These are phyloP conservation scores for Elephantulus edwardii DNA, from an alignment of 2,113 vertebrate species.

Conservation along the genomic window DNA sequence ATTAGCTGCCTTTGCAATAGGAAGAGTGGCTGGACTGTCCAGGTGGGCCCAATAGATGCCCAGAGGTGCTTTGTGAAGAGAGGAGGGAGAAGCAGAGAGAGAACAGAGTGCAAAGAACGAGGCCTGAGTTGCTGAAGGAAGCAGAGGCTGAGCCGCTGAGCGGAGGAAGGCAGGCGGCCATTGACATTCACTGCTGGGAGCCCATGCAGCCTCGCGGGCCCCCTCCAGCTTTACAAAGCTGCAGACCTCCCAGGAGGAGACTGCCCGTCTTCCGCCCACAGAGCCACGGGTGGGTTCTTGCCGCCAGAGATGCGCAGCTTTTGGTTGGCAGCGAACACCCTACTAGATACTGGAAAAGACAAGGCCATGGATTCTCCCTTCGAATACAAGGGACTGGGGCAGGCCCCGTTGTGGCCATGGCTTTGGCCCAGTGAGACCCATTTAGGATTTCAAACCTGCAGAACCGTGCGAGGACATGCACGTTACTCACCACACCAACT, in stretches of 20 bases:
- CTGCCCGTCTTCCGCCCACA: too few species aligned
- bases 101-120: background rate
- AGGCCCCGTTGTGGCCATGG: background rate
- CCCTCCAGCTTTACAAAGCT: too few species aligned
- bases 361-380: background rate
- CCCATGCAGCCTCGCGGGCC: too few species aligned
- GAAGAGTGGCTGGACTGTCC: background rate
- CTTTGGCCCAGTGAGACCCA: background rate
- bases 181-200: too few species aligned
- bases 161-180: background rate
- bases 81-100: background rate
- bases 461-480: background rate
- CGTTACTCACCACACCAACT: too few species aligned
- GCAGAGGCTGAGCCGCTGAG: background rate
- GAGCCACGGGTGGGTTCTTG: too few species aligned
- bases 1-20: background rate
- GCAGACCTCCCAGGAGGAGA: too few species aligned
- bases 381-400: background rate
- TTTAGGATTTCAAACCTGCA: background rate
- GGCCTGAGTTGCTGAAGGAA: background rate
- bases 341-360: background rate
- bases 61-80: background rate
- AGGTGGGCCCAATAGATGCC: background rate
- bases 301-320: too few species aligned
- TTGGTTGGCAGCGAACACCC: too few species aligned